A percentile compares a stretch with the other conserved stretches of the same genome.
phyloP scores from a whole-genome alignment of 2,888 invertebrate genomes.

The Volucella inanis region DNA sequence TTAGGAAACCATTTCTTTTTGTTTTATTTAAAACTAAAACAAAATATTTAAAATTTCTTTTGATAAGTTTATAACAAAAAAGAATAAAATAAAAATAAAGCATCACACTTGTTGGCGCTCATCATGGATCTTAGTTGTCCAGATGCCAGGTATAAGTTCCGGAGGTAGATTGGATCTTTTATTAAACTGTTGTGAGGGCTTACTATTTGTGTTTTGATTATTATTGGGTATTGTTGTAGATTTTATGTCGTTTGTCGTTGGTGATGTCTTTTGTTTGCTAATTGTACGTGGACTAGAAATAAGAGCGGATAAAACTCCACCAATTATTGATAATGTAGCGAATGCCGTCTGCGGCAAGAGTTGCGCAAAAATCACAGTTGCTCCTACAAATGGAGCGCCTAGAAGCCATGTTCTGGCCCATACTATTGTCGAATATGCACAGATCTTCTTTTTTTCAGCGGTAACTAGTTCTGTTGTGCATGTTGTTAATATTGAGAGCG shows the following conservation, averaged over 20 bases:
- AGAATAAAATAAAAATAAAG: slow-evolving; percentile 6
- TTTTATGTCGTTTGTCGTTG: slow-evolving; percentile 62
- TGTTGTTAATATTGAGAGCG: slow-evolving; percentile 82
- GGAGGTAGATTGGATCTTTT: slow-evolving; percentile 82
- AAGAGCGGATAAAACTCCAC: slow-evolving; percentile 80
- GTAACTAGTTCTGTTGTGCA: slow-evolving; percentile 83
- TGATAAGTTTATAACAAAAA: too few relatives aligned
- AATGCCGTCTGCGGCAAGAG: slow-evolving; percentile 82
- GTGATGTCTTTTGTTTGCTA: slow-evolving; percentile 77
- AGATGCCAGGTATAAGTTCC: slow-evolving; percentile 82
- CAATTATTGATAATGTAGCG: slow-evolving; percentile 81
- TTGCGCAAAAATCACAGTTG: slow-evolving; percentile 81
- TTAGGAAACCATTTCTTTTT: slow-evolving; percentile 41
- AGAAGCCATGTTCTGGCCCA: slow-evolving; percentile 83
- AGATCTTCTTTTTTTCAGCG: slow-evolving; percentile 81
- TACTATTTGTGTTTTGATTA: slow-evolving; percentile 89
- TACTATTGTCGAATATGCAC: slow-evolving; percentile 82
- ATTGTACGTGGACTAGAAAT: slow-evolving; percentile 82
- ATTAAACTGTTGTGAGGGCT: slow-evolving; percentile 76
- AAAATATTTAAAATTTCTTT: slow-evolving; percentile 1
- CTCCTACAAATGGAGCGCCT: slow-evolving; percentile 83
- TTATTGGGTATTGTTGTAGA: slow-evolving; percentile 26
- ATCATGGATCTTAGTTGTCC: slow-evolving; percentile 82
- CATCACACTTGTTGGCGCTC: slow-evolving; percentile 76
- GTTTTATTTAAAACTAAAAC: background rate